These are phyloP conservation scores for Thamnaconus septentrionalis DNA, from an alignment of 2,113 vertebrate species.

Conservation along the genomic window DNA sequence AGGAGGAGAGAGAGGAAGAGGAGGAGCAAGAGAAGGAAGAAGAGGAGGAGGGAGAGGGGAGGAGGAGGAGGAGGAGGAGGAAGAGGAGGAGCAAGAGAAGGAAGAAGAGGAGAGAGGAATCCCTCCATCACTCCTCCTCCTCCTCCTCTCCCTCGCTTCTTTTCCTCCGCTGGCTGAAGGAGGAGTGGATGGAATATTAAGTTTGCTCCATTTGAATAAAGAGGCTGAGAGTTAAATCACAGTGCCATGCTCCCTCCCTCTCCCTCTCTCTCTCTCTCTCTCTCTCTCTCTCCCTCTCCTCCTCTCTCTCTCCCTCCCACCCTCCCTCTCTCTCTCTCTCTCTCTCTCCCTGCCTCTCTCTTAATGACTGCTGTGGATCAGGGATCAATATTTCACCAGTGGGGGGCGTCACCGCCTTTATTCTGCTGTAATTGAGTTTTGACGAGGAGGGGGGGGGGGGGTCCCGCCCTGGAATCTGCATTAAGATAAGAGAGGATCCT, in stretches of 20 bases:
- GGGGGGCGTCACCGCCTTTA: constrained; percentile 72
- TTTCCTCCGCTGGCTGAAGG: constrained; percentile 41
- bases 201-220: constrained; percentile 73
- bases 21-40: no score
- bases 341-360: constrained; percentile 78
- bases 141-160: constrained; percentile 36
- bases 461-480: constrained; percentile 70
- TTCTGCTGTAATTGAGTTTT: constrained; percentile 76
- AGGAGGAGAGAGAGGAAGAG: no score
- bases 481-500: constrained; percentile 58
- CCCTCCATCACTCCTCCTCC: constrained; percentile 42
- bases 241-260: constrained; percentile 78
- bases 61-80: no score
- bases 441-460: no score
- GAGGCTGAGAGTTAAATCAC: constrained; percentile 75
- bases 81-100: no score
- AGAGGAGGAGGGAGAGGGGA: no score
- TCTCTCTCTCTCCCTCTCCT: no score
- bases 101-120: constrained; percentile 61
- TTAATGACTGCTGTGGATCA: constrained; percentile 76
- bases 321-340: no score
- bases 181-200: constrained; percentile 72
- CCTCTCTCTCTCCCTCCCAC: no score
- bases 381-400: constrained; percentile 79
- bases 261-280: no score